These are phyloP conservation scores for Petrocephalus microphthalmus DNA, from an alignment of 2,113 vertebrate species.

Conservation along the genomic window DNA sequence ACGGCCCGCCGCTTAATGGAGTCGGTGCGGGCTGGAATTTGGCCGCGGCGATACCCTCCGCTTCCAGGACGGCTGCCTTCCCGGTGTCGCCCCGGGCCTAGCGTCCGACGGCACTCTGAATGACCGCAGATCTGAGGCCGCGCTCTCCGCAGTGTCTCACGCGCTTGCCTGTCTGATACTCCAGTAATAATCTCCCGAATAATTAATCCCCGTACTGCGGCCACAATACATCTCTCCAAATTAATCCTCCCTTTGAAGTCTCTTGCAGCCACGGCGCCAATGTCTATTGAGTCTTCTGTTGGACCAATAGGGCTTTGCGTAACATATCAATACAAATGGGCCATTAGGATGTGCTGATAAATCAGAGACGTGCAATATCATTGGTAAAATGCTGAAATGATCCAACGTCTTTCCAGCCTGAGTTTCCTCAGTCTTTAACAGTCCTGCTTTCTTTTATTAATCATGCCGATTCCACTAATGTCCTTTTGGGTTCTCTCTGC, in stretches of 20 bases:
- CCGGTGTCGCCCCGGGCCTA: not conserved
- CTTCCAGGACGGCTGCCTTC: not conserved
- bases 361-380: not conserved
- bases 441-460: not conserved
- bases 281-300: conserved; percentile 7
- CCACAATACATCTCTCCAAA: conserved; percentile 10
- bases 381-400: not conserved
- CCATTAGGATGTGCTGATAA: not conserved
- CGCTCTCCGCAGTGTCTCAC: no score
- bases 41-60: not conserved
- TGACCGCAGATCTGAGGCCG: not conserved
- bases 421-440: not conserved
- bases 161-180: not conserved
- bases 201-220: not conserved
- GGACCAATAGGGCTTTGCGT: conserved; percentile 1
- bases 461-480: not conserved
- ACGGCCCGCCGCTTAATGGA: not conserved
- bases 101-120: not conserved
- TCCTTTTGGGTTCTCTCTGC: not conserved
- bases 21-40: not conserved
- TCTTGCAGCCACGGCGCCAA: conserved; percentile 3
- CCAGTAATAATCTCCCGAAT: not conserved
- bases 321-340: conserved; percentile 24
- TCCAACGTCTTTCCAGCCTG: not conserved
- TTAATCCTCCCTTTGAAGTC: conserved; percentile 35